Evolutionary conservation across 1,140 invertebrate species (phyloP).

Genomic region (Drosophila baimaii): DNA sequence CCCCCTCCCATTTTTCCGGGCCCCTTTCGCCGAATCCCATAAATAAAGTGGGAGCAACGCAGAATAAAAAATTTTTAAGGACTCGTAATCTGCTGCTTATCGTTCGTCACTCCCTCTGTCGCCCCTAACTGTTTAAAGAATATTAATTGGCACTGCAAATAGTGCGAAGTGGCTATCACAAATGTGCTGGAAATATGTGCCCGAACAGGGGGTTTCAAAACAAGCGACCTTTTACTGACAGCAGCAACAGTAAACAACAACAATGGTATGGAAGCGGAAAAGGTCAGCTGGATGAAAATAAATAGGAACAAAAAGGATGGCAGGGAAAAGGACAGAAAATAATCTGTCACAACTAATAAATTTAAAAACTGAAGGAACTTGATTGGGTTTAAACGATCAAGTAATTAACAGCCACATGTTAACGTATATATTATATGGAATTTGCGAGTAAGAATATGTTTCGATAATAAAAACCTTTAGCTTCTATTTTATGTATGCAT

Average conservation of each 20-base stretch:
- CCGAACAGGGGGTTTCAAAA: conserved; percentile 8
- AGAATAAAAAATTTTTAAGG: conserved; percentile 18
- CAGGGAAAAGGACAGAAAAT: background rate
- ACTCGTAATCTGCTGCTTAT: conserved; percentile 1
- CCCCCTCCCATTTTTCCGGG: background rate
- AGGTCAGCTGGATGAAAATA: conserved; percentile 32
- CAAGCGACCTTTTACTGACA: conserved; percentile 43
- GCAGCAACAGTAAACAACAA: background rate
- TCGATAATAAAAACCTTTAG: background rate
- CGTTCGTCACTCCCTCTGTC: conserved; percentile 14
- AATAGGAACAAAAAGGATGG: background rate
- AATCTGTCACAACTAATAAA: conserved; percentile 26
- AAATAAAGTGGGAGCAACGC: conserved; percentile 14
- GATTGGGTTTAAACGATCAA: no score
- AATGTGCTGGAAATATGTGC: conserved; percentile 59
- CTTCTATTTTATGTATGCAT: no score
- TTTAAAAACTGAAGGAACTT: background rate
- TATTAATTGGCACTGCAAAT: conserved; percentile 19
- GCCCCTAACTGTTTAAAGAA: conserved; percentile 5
- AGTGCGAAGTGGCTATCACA: conserved; percentile 12
- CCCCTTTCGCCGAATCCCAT: background rate
- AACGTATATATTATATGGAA: background rate
- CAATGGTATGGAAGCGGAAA: conserved; percentile 2
- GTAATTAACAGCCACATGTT: background rate
- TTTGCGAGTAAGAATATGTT: no score